Evolutionary conservation across 2,113 vertebrate species (phyloP), one percentile per base, ranked within the genome.

Genomic region (Amazona vittata): DNA sequence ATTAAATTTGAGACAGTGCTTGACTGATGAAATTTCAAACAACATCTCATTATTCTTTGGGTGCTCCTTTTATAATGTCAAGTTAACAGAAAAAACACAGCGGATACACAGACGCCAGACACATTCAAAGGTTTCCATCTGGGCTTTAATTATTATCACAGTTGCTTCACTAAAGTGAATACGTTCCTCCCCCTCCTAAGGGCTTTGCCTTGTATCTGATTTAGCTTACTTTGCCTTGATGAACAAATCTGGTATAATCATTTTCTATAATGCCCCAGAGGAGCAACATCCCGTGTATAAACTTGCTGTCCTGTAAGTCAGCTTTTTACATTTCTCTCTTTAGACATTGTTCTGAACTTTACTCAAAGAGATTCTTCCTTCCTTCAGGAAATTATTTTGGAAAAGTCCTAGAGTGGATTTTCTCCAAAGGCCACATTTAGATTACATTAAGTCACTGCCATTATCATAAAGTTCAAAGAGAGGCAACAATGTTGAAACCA

Each of bases 21-120:
- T 96, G 91, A 97, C 86, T 92, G 95, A 97, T 94, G 94, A 96
- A 96, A 95, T 96, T 96, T 97, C 95, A 96, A 95, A 93, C 76
- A 96, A 63, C 68, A 77, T 74, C 83, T 96, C 86, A 96, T 96
- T 90, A 90, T 86, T 94, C 94, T 96, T 94, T 88, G 83, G 84
- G 91, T 86, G 86, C 96, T 94, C 59, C 91, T 94, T 96, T 94
- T 81, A 97, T 95, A 95, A 96, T 92, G 95, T 93, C 96, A 97
- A 96, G 93, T 95, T 93, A 96, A 95, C 89, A 95, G 74, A 83
- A 94, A 95, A 94, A 96, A 91, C 79, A 77, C 77, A 84, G 87
- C 19, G 28, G 88, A 93, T 94, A 68, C 67, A 84, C 75, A 94
- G 80, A 89, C 41, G 28, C 89, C 89, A 96, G 95, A 96, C 92